Evolutionary conservation across 2,888 invertebrate species (phyloP).

Genomic region (Drosophila borborema): DNA sequence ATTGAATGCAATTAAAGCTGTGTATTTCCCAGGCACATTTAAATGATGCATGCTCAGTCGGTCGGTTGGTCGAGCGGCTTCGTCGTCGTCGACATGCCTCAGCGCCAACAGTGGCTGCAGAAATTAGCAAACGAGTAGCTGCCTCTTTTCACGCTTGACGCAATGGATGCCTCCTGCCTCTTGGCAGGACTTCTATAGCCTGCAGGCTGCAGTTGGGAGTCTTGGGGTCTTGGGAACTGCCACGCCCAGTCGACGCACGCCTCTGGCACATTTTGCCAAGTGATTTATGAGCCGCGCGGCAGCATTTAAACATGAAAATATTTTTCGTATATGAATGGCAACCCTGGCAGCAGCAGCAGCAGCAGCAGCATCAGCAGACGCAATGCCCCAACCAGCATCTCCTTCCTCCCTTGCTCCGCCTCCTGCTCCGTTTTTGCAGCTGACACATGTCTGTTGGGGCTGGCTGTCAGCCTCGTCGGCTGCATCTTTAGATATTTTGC

Average conservation of each 20-base stretch:
- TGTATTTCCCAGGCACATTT: slow-evolving; percentile 42
- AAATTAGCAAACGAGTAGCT: slow-evolving; percentile 63
- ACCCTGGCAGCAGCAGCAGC: slow-evolving; percentile 4
- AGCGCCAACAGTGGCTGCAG: slow-evolving; percentile 59
- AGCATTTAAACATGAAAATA: slow-evolving; percentile 74
- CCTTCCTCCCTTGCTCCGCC: neutral
- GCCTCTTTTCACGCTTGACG: slow-evolving; percentile 58
- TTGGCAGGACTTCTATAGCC: slow-evolving; percentile 2
- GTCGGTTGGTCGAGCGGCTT: neutral
- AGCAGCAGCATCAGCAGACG: neutral
- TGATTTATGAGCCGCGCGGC: slow-evolving; percentile 77
- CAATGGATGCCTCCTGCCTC: slow-evolving; percentile 16
- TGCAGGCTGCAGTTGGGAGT: slow-evolving; percentile 6
- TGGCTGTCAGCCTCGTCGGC: slow-evolving; percentile 30
- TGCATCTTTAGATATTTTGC: slow-evolving; percentile 72
- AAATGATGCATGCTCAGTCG: slow-evolving; percentile 67
- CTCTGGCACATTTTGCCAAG: slow-evolving; percentile 68
- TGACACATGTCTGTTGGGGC: slow-evolving; percentile 75
- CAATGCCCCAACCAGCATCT: neutral
- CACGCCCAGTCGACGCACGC: neutral
- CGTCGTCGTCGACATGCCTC: slow-evolving; percentile 53
- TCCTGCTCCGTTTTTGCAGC: slow-evolving; percentile 14
- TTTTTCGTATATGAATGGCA: slow-evolving; percentile 65
- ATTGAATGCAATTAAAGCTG: slow-evolving; percentile 78
- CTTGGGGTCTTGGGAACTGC: slow-evolving; percentile 18